phyloP scores from a whole-genome alignment of 2,888 invertebrate species.

The Aspidiotus destructor region DNA sequence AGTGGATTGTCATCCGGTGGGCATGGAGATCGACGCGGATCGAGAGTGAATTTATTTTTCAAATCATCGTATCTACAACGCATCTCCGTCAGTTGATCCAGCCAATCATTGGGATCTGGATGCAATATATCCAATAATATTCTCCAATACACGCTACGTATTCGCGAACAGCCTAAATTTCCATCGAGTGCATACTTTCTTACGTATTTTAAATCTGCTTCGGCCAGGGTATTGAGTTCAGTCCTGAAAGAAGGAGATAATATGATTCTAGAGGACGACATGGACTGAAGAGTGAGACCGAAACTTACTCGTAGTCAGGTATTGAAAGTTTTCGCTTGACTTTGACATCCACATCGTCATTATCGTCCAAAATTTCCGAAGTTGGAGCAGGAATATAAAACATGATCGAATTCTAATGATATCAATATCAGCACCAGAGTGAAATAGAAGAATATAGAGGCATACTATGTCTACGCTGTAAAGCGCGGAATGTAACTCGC shows the following conservation, averaged over 20 bases:
- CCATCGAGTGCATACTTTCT: conserved; percentile 38
- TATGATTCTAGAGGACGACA: too few species aligned
- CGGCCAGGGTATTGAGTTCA: not conserved
- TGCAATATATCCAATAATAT: conserved; percentile 40
- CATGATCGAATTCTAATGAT: not conserved
- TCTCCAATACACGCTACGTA: conserved; percentile 48
- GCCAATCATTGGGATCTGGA: conserved; percentile 42
- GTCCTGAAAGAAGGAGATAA: not conserved
- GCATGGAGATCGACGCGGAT: conserved; percentile 41
- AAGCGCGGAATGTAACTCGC: too few species aligned
- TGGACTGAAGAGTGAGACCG: too few species aligned
- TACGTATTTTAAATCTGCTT: conserved; percentile 1
- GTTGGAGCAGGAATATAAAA: conserved; percentile 18
- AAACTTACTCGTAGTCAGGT: too few species aligned
- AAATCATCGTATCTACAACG: conserved; percentile 42
- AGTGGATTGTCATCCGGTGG: conserved; percentile 55
- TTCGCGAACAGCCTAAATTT: conserved; percentile 41
- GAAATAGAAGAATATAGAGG: too few species aligned
- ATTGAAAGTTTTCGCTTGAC: too few species aligned
- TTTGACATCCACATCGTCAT: too few species aligned
- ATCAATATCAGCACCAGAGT: too few species aligned
- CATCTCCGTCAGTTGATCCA: conserved; percentile 41
- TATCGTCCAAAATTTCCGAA: too few species aligned
- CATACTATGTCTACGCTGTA: too few species aligned
- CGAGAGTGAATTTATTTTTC: conserved; percentile 45